Conservation (phyloP, 2,888 invertebrate species). For the Chymomyza fuscimana region DNA sequence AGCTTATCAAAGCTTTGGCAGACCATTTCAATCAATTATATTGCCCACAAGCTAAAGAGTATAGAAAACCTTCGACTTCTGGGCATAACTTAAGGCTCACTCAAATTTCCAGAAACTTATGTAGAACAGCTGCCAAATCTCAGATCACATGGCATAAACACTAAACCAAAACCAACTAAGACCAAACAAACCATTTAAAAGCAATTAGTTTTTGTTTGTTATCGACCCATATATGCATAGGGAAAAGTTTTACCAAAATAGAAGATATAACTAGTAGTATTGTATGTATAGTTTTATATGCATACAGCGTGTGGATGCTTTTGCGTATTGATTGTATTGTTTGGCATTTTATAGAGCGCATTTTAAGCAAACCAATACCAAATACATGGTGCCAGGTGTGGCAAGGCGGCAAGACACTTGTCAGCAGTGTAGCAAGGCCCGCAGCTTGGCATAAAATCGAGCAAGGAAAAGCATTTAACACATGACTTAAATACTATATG, state of each 20-base stretch:
- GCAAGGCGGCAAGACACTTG: neutral
- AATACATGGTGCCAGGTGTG: neutral
- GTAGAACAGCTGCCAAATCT: neutral
- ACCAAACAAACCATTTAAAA: constrained; percentile 48
- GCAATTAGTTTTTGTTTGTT: constrained; percentile 46
- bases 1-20: constrained; percentile 3
- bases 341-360: constrained; percentile 34
- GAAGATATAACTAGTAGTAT: too few relatives aligned
- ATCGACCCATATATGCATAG: constrained; percentile 1
- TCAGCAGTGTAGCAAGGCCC: neutral
- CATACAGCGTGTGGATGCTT: neutral
- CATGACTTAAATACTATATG: constrained; percentile 48
- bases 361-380: neutral
- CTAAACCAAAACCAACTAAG: neutral
- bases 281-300: too few relatives aligned
- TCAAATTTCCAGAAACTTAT: neutral
- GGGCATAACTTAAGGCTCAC: neutral
- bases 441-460: constrained; percentile 36
- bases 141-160: neutral
- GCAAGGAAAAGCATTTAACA: constrained; percentile 52
- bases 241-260: neutral
- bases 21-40: constrained; percentile 53
- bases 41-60: constrained; percentile 5
- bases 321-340: constrained; percentile 25
- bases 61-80: neutral